Evolutionary conservation across 2,113 vertebrate genomes (phyloP).

Genomic region (Ictalurus furcatus): DNA sequence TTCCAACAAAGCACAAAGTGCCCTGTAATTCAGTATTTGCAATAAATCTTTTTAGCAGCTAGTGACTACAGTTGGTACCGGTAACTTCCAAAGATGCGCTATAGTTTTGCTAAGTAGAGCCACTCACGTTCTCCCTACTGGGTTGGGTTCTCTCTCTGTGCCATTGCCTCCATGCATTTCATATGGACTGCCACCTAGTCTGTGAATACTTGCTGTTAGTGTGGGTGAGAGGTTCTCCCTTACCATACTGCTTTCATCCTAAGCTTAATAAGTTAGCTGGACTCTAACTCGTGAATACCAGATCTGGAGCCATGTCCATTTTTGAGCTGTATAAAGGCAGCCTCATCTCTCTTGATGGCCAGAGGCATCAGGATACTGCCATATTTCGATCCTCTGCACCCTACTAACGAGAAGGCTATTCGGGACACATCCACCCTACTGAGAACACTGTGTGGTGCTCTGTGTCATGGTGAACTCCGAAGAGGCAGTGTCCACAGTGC

Average conservation of each 20-base stretch:
- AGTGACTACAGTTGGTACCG: not conserved
- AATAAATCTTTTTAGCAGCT: not conserved
- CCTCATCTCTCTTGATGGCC: not conserved
- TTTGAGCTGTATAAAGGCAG: not conserved
- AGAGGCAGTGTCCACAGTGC: not conserved
- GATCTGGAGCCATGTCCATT: not conserved
- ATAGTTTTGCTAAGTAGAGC: not conserved
- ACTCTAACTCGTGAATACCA: not conserved
- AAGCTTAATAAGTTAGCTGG: not conserved
- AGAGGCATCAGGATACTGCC: not conserved
- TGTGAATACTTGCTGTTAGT: not conserved
- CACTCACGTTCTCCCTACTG: not conserved
- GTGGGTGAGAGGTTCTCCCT: not conserved
- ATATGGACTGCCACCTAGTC: not conserved
- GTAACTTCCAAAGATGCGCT: not conserved
- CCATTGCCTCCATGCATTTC: not conserved
- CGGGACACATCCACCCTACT: not conserved
- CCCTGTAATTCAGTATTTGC: not conserved
- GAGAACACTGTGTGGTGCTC: not conserved
- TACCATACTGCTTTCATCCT: not conserved
- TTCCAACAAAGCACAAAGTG: not conserved
- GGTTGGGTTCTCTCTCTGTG: not conserved
- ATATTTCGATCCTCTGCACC: not conserved
- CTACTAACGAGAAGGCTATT: not conserved
- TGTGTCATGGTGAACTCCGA: not conserved